Percentiles rank a stretch among this genome's conserved stretches.
phyloP scores from a whole-genome alignment of 1,140 invertebrate species.

The Saxidomus purpurata region DNA sequence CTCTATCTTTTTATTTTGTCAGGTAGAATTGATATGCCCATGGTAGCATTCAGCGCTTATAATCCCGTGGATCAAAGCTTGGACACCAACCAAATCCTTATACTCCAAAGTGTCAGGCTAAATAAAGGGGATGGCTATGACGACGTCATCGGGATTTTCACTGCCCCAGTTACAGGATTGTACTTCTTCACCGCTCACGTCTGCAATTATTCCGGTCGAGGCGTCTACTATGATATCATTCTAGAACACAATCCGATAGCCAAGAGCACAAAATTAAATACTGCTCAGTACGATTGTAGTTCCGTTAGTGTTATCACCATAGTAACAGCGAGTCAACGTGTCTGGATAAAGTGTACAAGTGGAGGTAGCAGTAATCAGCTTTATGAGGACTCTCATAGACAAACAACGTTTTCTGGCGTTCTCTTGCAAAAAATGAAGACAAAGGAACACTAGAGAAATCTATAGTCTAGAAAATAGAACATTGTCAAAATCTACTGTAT shows the following conservation, averaged over 20 bases:
- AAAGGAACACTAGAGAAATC: too few species aligned
- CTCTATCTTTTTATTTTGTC: background rate
- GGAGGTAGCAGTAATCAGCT: background rate
- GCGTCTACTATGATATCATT: background rate
- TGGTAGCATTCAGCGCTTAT: conserved; percentile 13
- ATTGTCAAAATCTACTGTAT: too few species aligned
- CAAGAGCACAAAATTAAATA: background rate
- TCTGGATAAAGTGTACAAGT: background rate
- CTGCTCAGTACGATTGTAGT: background rate
- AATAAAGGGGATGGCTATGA: conserved; percentile 26
- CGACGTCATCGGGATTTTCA: conserved; percentile 20
- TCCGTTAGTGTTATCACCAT: background rate
- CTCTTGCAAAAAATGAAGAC: background rate
- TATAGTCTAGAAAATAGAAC: too few species aligned
- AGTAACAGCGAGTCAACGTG: background rate
- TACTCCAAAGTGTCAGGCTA: background rate
- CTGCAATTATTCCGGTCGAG: background rate
- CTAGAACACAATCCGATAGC: background rate
- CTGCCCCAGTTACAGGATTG: background rate
- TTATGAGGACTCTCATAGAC: background rate
- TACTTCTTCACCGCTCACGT: conserved; percentile 2
- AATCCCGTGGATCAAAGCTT: background rate
- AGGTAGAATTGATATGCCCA: background rate
- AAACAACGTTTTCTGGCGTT: background rate
- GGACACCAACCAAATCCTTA: background rate